Conservation (phyloP, 2,113 vertebrate genomes). For the Hystrix brachyura region DNA sequence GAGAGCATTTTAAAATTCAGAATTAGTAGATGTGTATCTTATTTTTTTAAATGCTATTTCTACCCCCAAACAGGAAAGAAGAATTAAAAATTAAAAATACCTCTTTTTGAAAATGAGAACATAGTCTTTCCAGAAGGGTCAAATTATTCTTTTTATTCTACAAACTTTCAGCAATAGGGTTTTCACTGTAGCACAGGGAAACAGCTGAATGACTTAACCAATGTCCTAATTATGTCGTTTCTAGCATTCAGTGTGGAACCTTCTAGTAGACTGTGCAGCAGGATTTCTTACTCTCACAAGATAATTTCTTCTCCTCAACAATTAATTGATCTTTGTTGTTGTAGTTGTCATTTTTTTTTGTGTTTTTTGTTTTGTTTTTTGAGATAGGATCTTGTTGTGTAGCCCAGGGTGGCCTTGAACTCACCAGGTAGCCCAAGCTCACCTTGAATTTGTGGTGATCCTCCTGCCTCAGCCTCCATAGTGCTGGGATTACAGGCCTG, state of each 20-base stretch:
- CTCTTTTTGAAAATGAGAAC: slow-evolving; percentile 9
- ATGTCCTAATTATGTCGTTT: slow-evolving; percentile 41
- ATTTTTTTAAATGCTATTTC: not conserved
- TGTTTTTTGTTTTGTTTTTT: too few species aligned
- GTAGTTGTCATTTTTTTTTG: too few species aligned
- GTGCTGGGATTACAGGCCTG: too few species aligned
- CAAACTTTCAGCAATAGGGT: not conserved
- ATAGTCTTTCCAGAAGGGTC: not conserved
- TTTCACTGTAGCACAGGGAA: not conserved
- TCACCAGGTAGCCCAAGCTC: too few species aligned
- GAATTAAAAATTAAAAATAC: not conserved
- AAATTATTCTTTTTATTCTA: not conserved
- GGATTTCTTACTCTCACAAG: not conserved
- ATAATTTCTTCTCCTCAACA: not conserved
- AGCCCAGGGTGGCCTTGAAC: too few species aligned
- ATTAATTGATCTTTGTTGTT: not conserved
- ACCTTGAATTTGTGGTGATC: too few species aligned
- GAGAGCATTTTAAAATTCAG: not conserved
- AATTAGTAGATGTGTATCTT: not conserved
- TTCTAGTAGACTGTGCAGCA: not conserved
- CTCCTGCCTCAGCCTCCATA: too few species aligned
- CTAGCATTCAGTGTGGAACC: not conserved
- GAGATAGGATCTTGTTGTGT: too few species aligned
- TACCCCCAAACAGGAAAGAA: not conserved
- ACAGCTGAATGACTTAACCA: not conserved